Base-by-base conservation (phyloP, 2,113 vertebrate genomes). In the Ailurus styani region DNA sequence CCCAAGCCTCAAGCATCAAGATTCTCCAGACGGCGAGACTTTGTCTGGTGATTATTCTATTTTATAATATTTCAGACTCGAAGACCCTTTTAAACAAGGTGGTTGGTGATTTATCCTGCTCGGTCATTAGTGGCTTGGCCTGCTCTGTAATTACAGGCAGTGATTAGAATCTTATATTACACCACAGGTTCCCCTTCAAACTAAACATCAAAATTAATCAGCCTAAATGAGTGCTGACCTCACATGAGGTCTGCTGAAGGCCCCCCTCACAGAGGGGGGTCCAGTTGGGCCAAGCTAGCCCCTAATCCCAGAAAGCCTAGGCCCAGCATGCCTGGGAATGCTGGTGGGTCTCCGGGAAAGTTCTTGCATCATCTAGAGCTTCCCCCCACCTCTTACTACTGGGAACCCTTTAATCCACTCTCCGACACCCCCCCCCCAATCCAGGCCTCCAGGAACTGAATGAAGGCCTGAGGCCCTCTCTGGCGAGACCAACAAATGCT, bases 161-260 rank as follows among this genome's bases (percentile, higher is more conserved):
- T 95, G 97, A 98, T 98, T 98, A 97, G 97, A 94, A 97, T 97
- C 97, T 97, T 97, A 34, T 85, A 96, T 96, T 97, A 97, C 97
- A 97, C 97, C 98, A 94, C 96, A 95, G 97, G 96, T 93, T 93
- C 70, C 89, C 96, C 88, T 96, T 97, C 97, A 97, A 97, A 94
- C 97, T 82, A 87, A 98, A 97, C 97, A 97, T 91, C 97, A 93
- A 94, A 97, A 98, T 98, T 97, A 96, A 98, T 98, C 97, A 96
- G 93, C 97, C 73, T 91, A 97, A 97, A 96, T 93, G 93, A 96
- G 92, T 8, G 68, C 92, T 96, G 96, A 90, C 93, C 97, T 98
- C 95, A 95, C 70, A 86, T n/a, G 86, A 90, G 75, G 96, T 84
- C 95, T 79, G 96, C 64, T 34, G 1, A n/a, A 75, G 95, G 86